Evolutionary conservation across 1,140 invertebrate species (phyloP), one percentile per base, ranked within the genome.

Genomic region (Achroia grisella): DNA sequence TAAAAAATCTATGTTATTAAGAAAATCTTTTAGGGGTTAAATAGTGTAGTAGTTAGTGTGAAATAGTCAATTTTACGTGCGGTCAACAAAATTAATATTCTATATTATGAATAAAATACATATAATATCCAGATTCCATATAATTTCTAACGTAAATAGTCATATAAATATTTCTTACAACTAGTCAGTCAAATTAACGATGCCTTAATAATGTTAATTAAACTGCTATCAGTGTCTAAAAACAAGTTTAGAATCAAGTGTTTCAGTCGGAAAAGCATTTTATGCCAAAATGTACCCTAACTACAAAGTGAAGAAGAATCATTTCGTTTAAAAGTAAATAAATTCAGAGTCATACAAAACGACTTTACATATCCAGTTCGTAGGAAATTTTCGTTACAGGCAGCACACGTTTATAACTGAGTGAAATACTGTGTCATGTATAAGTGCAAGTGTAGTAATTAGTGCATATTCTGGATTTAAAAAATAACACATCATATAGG

Each of bases 341-440:
- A 48, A 56, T 62, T 59, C 42, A 60, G 52, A 56, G 48, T 66
- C 55, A 71, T 72, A 58, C 62, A 58, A 54, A 62, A 62, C 56
- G 60, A 60, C 57, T 68, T 69, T 70, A 60, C 70, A 71, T 46
- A 59, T 42, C 71, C 64, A 75, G 73, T 71, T 53, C 57, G 47
- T 40, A 56, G 47, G 43, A 66, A 71, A 62, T 68, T 62, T 62
- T 69, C 58, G 44, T 53, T 58, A 52, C 47, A 62, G 56, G 45
- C 62, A 54, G 52, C 62, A 47, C 55, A 54, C 48, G 27, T 30
- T 34, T 57, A n/a, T n/a, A n/a, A n/a, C n/a, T n/a, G n/a, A n/a
- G n/a, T n/a, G n/a, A n/a, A n/a, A n/a, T n/a, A n/a, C n/a, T n/a
- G n/a, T n/a, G n/a, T n/a, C n/a, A n/a, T 52, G 36, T 37, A 40